Percentiles rank a stretch among this genome's conserved stretches.
Evolutionary conservation across 2,113 vertebrate genomes (phyloP).

Genomic region (Neofelis nebulosa): DNA sequence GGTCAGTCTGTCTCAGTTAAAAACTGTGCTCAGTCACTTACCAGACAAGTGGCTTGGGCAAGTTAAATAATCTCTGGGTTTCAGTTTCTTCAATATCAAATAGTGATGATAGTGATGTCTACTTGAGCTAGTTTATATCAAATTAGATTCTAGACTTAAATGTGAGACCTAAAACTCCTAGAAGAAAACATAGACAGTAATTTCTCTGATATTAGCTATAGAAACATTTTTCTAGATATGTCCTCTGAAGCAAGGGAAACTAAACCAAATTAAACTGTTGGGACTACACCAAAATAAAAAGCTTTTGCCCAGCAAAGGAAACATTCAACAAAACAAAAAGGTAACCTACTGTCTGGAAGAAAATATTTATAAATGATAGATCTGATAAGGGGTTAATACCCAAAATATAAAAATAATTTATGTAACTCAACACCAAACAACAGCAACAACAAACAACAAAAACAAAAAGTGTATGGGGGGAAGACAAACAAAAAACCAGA

Average conservation of each 20-base stretch:
- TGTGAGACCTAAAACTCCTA: neutral
- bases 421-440: neutral
- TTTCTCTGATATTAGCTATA: neutral
- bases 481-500: neutral
- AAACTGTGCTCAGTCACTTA: neutral
- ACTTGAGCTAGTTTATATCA: neutral
- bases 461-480: neutral
- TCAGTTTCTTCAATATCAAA: conserved; percentile 18
- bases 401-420: neutral
- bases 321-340: neutral
- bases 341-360: neutral
- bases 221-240: neutral
- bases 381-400: neutral
- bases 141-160: neutral
- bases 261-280: neutral
- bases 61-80: conserved; percentile 18
- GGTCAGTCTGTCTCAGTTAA: neutral
- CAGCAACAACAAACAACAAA: neutral
- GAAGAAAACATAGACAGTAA: neutral
- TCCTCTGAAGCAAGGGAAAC: neutral
- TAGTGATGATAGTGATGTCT: neutral
- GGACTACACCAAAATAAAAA: neutral
- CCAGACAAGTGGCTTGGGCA: neutral
- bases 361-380: neutral
- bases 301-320: neutral